These are phyloP conservation scores for Montifringilla adamsi DNA, from an alignment of 2,113 vertebrate species.

Conservation along the genomic window DNA sequence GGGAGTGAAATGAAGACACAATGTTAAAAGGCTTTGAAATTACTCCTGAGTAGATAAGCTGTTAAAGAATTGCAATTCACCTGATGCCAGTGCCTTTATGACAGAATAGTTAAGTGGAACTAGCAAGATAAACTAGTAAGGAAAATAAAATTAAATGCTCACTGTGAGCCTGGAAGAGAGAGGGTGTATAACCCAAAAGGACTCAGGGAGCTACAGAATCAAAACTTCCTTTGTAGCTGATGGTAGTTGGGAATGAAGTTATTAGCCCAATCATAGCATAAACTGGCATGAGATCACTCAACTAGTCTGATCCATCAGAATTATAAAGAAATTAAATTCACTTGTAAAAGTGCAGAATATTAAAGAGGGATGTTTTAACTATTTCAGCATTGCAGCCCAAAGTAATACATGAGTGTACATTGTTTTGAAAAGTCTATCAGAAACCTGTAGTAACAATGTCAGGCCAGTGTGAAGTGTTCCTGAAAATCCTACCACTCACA, in stretches of 20 bases:
- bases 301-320: background rate
- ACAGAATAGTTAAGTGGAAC: background rate
- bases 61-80: constrained; percentile 21
- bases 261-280: background rate
- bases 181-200: background rate
- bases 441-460: background rate
- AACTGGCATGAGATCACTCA: background rate
- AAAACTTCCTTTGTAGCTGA: background rate
- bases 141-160: background rate
- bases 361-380: accelerated
- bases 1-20: background rate
- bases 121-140: background rate
- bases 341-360: background rate
- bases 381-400: background rate
- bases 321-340: background rate
- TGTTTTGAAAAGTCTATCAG: background rate
- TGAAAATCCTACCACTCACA: background rate
- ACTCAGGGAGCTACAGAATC: background rate
- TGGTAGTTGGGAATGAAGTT: background rate
- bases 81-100: background rate
- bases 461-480: background rate
- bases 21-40: background rate
- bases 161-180: background rate
- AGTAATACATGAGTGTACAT: background rate
- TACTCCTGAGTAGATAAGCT: background rate